Conservation (phyloP, 2,797 vertebrate species). For the Semotilus atromaculatus region DNA sequence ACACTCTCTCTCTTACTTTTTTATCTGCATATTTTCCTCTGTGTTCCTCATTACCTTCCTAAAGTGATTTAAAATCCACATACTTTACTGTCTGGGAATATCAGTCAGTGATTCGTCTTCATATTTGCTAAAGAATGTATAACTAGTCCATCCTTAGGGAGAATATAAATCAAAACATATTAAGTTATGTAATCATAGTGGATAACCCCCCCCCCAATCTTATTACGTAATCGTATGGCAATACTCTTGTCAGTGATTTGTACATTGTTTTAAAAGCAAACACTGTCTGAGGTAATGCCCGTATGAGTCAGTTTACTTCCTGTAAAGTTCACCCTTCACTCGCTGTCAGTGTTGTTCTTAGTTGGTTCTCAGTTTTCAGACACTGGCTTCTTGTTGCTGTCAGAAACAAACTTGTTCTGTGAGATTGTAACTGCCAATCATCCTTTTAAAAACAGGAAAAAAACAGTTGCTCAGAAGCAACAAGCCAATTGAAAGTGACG, state of each 20-base stretch:
- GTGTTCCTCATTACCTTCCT: not conserved
- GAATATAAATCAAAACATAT: not conserved
- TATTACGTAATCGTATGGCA: not conserved
- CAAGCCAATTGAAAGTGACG: not conserved
- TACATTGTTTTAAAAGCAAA: constrained; percentile 11
- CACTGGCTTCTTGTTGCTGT: constrained; percentile 2
- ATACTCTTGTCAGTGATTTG: constrained; percentile 1
- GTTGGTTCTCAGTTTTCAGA: constrained; percentile 13
- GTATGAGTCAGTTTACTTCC: constrained; percentile 31
- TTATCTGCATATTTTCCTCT: not conserved
- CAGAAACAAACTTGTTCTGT: constrained; percentile 29
- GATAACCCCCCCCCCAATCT: no score
- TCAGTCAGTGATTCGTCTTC: constrained; percentile 5
- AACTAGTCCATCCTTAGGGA: not conserved
- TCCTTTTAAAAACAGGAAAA: not conserved
- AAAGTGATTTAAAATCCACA: constrained; percentile 10
- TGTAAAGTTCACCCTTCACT: constrained; percentile 7
- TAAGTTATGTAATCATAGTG: constrained; percentile 9
- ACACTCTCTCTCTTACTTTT: constrained; percentile 13
- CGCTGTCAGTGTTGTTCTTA: constrained; percentile 14
- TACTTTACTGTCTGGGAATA: not conserved
- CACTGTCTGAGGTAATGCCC: constrained; percentile 46
- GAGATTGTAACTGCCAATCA: not conserved
- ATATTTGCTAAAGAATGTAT: constrained; percentile 14
- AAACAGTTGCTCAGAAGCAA: not conserved